A percentile compares a stretch with the other conserved stretches of the same genome.
phyloP scores from a whole-genome alignment of 2,113 vertebrate genomes.

The Tachycineta bicolor region DNA sequence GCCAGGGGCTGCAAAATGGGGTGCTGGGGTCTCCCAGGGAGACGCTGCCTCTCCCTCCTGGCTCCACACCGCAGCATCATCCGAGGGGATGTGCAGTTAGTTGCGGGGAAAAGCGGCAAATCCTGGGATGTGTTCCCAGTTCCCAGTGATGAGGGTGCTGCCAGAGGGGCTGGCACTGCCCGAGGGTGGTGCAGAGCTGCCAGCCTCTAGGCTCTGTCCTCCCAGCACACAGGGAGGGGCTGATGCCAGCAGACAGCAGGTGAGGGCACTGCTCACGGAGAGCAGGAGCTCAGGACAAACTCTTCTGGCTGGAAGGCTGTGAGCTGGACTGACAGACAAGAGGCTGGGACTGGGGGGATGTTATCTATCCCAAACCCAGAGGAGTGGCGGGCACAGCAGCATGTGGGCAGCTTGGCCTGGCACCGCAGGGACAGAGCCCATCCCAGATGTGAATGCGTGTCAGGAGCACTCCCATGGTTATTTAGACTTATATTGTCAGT shows the following conservation, averaged over 20 bases:
- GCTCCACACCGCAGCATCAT: background rate
- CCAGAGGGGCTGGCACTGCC: background rate
- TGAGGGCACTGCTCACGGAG: background rate
- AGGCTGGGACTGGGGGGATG: background rate
- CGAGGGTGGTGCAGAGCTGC: background rate
- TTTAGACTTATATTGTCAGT: background rate
- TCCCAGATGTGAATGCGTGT: rapidly evolving
- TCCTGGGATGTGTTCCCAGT: rapidly evolving
- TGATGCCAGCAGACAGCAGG: rapidly evolving
- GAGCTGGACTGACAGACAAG: background rate
- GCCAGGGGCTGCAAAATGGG: background rate
- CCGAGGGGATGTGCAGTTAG: rapidly evolving
- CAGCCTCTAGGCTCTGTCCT: background rate
- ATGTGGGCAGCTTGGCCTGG: background rate
- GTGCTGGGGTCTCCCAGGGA: background rate
- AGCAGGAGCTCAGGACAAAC: background rate
- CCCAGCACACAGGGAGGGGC: background rate
- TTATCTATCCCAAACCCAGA: background rate
- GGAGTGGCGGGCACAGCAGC: background rate
- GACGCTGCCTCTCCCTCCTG: background rate
- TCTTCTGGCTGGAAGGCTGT: background rate
- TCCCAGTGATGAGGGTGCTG: background rate
- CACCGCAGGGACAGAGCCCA: background rate
- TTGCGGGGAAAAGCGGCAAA: background rate
- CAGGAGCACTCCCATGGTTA: background rate